These are phyloP conservation scores for Ochotona princeps DNA, from an alignment of 2,113 vertebrate species.

Conservation along the genomic window DNA sequence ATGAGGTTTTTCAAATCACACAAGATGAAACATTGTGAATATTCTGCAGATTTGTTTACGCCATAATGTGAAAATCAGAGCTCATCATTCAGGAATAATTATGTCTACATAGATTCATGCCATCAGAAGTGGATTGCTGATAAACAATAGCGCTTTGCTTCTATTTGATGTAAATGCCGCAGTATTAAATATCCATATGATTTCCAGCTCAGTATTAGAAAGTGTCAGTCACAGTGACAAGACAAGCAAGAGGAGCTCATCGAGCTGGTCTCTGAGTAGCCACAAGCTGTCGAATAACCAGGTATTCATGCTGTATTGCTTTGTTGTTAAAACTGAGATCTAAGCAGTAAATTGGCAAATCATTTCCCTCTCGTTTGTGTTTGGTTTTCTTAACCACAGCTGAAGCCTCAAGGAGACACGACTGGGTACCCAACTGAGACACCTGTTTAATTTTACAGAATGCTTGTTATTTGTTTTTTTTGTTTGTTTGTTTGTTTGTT, in stretches of 20 bases:
- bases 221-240: constrained; percentile 89
- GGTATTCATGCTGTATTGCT: constrained; percentile 83
- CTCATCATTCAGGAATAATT: constrained; percentile 86
- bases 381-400: constrained; percentile 77
- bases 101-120: constrained; percentile 83
- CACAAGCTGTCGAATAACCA: constrained; percentile 83
- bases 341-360: constrained; percentile 78
- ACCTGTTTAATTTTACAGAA: neutral
- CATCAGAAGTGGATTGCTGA: constrained; percentile 86
- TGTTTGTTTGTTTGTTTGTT: neutral
- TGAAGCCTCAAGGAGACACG: constrained; percentile 60
- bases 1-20: constrained; percentile 79
- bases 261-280: constrained; percentile 80
- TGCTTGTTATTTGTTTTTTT: neutral
- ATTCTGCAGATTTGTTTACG: constrained; percentile 84
- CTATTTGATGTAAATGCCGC: constrained; percentile 86
- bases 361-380: constrained; percentile 66
- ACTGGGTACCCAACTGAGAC: neutral
- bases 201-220: constrained; percentile 90
- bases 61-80: constrained; percentile 82
- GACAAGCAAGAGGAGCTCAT: constrained; percentile 79
- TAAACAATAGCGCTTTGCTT: constrained; percentile 88
- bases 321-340: constrained; percentile 85
- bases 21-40: constrained; percentile 82
- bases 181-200: constrained; percentile 90